Conservation (phyloP, 2,888 invertebrate species). For the Eristalis tenax region DNA sequence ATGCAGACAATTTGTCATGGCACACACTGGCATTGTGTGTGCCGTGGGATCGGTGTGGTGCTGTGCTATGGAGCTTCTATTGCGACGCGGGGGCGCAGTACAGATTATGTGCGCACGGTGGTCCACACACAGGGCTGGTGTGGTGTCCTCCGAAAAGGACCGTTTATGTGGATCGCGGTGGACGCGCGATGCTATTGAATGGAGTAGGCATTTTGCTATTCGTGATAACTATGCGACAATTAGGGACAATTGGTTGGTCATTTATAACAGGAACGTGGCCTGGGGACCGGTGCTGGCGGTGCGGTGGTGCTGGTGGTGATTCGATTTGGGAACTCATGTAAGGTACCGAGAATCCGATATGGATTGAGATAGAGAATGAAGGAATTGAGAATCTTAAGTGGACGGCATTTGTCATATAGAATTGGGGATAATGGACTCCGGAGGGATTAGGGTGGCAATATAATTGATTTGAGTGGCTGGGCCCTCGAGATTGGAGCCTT, state of each 20-base stretch:
- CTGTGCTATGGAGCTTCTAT: conserved; percentile 32
- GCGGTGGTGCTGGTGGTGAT: conserved; percentile 61
- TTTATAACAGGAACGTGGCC: conserved; percentile 50
- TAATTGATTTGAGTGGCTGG: conserved; percentile 41
- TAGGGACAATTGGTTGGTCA: conserved; percentile 72
- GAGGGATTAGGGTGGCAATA: conserved; percentile 55
- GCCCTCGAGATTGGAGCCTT: neutral
- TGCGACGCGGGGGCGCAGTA: conserved; percentile 34
- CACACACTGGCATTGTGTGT: conserved; percentile 48
- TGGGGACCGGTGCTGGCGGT: neutral
- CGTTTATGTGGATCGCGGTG: conserved; percentile 51
- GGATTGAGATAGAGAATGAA: conserved; percentile 64
- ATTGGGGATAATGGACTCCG: conserved; percentile 62
- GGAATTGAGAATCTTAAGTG: conserved; percentile 66
- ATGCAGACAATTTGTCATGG: conserved; percentile 71
- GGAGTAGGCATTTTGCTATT: conserved; percentile 66
- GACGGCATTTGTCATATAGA: conserved; percentile 65
- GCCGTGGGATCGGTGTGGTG: conserved; percentile 6
- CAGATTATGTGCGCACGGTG: conserved; percentile 60
- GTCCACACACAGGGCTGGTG: conserved; percentile 57
- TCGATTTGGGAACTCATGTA: conserved; percentile 69
- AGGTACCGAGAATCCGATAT: conserved; percentile 59
- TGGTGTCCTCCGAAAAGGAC: conserved; percentile 66
- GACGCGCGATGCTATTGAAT: conserved; percentile 52
- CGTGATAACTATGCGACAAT: conserved; percentile 72